These are phyloP conservation scores for Calosoma granatense DNA, from an alignment of 1,140 invertebrate genomes.

Conservation along the genomic window DNA sequence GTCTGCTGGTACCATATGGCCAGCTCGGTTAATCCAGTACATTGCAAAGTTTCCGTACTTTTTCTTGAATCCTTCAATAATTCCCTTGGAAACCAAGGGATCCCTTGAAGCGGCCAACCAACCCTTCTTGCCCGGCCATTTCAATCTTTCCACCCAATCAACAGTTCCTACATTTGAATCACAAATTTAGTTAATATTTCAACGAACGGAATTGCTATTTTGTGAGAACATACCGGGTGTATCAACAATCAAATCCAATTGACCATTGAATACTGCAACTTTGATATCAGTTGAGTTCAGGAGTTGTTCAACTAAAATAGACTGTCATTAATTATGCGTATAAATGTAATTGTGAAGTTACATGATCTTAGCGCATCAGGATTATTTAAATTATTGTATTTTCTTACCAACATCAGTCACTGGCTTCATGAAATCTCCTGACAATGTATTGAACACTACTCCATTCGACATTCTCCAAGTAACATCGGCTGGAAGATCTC, in stretches of 20 bases:
- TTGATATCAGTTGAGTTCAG: conserved; percentile 57
- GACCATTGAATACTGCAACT: conserved; percentile 58
- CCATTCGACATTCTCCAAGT: conserved; percentile 51
- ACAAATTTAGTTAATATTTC: conserved; percentile 11
- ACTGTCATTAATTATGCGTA: conserved; percentile 5
- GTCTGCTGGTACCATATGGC: conserved; percentile 59
- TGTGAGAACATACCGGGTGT: conserved; percentile 42
- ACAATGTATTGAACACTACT: conserved; percentile 50
- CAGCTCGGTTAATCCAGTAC: conserved; percentile 63
- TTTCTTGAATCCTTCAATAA: conserved; percentile 57
- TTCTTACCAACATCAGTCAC: conserved; percentile 53
- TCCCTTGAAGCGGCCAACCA: conserved; percentile 42
- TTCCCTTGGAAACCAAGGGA: conserved; percentile 43
- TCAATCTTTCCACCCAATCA: conserved; percentile 59
- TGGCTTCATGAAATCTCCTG: conserved; percentile 76
- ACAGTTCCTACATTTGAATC: conserved; percentile 47
- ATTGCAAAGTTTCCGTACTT: conserved; percentile 54
- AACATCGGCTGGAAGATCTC: conserved; percentile 46
- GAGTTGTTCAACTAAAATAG: conserved; percentile 53
- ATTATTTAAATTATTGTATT: not conserved
- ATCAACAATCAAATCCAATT: conserved; percentile 61
- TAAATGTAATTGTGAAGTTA: not conserved
- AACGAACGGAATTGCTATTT: not conserved
- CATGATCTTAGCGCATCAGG: not conserved
- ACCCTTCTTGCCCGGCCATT: conserved; percentile 44